These are phyloP conservation scores for Arge pagana DNA, from an alignment of 2,888 invertebrate genomes.

Conservation along the genomic window DNA sequence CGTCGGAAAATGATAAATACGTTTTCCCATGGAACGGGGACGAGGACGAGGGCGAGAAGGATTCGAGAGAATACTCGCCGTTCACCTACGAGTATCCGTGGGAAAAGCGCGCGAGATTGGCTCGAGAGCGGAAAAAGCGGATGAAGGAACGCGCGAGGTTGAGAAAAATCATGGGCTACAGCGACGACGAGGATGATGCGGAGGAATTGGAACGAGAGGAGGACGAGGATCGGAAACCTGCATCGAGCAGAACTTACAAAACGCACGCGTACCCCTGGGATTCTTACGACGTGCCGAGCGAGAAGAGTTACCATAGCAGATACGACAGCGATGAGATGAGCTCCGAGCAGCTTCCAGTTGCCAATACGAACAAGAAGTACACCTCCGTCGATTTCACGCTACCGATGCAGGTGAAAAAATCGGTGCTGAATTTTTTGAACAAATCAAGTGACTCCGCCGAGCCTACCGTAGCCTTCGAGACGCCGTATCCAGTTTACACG, in stretches of 20 bases:
- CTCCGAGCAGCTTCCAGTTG: constrained; percentile 33
- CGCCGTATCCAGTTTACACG: background rate
- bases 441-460: constrained; percentile 1
- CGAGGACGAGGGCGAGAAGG: constrained; percentile 26
- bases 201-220: constrained; percentile 32
- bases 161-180: constrained; percentile 26
- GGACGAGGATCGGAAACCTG: constrained; percentile 2
- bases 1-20: constrained; percentile 34
- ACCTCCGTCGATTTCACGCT: constrained; percentile 25
- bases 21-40: constrained; percentile 48
- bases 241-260: constrained; percentile 1
- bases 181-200: constrained; percentile 28
- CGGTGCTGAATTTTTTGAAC: constrained; percentile 23
- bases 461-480: constrained; percentile 3
- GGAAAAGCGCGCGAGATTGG: constrained; percentile 47
- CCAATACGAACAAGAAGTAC: constrained; percentile 44
- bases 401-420: constrained; percentile 28
- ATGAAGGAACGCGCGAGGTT: constrained; percentile 22
- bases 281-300: constrained; percentile 29
- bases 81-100: constrained; percentile 51
- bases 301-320: constrained; percentile 8
- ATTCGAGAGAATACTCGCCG: constrained; percentile 24
- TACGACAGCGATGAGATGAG: constrained; percentile 33
- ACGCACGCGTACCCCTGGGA: constrained; percentile 37
- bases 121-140: constrained; percentile 21